Conservation (phyloP, 2,113 vertebrate genomes). For the Hypomesus transpacificus region DNA sequence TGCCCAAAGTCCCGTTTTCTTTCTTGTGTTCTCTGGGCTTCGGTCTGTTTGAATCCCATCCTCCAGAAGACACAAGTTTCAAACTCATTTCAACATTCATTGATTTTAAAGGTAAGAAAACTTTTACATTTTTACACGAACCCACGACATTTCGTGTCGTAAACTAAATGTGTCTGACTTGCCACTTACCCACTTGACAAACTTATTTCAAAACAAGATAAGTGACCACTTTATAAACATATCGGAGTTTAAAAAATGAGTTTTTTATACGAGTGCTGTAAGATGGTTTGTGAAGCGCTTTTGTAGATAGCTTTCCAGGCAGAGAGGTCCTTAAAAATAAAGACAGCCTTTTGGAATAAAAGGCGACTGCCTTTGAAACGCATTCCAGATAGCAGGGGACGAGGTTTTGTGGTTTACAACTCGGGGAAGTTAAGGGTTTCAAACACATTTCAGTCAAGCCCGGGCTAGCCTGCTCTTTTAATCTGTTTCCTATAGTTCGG, state of each 20-base stretch:
- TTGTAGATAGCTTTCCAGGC: background rate
- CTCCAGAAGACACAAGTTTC: conserved; percentile 28
- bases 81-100: conserved; percentile 19
- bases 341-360: conserved; percentile 51
- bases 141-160: no score
- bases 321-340: conserved; percentile 31
- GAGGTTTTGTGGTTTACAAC: conserved; percentile 65
- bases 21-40: conserved; percentile 25
- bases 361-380: conserved; percentile 59
- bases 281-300: conserved; percentile 25
- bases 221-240: no score
- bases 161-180: no score
- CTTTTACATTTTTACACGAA: background rate
- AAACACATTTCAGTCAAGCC: conserved; percentile 65
- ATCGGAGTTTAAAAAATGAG: no score
- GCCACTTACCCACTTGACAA: no score
- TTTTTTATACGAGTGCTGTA: background rate
- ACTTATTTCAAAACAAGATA: no score
- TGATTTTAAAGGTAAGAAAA: conserved; percentile 50
- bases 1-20: conserved; percentile 12
- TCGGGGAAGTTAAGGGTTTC: conserved; percentile 67
- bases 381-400: conserved; percentile 52
- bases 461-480: conserved; percentile 50
- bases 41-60: conserved; percentile 21
- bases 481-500: conserved; percentile 30